Base-by-base conservation (phyloP, 1,140 invertebrate species). In the Phocides pigmalion region DNA sequence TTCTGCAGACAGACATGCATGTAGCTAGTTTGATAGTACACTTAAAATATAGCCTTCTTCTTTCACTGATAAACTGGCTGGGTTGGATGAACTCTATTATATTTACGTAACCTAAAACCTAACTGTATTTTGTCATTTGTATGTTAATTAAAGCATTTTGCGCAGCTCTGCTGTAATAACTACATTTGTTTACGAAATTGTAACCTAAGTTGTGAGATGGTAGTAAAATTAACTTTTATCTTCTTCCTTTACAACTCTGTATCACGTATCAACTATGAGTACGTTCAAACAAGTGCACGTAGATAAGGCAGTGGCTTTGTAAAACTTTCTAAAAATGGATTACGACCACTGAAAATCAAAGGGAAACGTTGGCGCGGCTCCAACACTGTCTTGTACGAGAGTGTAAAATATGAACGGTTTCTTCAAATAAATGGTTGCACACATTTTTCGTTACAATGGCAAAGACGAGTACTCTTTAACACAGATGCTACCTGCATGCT, bases 321-420 rank as follows among this genome's bases (percentile, higher is more conserved):
- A 42, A 25, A 58, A 56, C 35, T 58, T 12, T 42, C 39, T 58
- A 58, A 58, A 51, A 42, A 44, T 25, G 39, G 20, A 28, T 58
- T 25, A 8, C 22, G 8, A 54, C 22, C 20, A 16, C 20, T 58
- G 39, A 20, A 58, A 58, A 58, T 44, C 53, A 58, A 58, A 58
- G 22, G 32, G 28, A 58, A 58, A 16, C 22, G 53, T 32, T 58
- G 53, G 53, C 53, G 11, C 22, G 14, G 20, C 16, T 44, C 53
- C 53, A 58, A 42, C 5, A 58, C 11, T 44, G 39, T 25, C 53
- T 54, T 37, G 39, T 58, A 58, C 20, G 22, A 58, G 53, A 44
- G 53, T 58, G 53, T 58, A 58, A 58, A 58, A 58, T 58, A 58
- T 58, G 53, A 42, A 44, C 20, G 39, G 39, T 44, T 58, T 20